phyloP scores from a whole-genome alignment of 2,797 vertebrate species.

The Galago senegalensis region DNA sequence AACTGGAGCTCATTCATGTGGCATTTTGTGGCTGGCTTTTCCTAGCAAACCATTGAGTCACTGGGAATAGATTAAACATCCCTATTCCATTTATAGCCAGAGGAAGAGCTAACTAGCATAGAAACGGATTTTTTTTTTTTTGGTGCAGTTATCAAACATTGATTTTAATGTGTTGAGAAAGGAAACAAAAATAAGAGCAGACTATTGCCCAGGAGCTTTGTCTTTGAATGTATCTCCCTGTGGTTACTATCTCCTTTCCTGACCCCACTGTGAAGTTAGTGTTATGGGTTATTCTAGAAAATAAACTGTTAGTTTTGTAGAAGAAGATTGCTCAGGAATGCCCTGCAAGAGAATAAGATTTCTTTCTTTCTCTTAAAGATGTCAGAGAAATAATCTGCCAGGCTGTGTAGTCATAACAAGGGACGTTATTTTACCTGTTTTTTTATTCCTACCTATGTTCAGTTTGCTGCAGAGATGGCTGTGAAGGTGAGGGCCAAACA shows the following conservation, averaged over 20 bases:
- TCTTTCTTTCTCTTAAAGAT: conserved; percentile 20
- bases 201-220: neutral
- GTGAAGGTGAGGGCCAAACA: neutral
- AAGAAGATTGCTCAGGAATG: neutral
- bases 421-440: neutral
- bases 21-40: neutral
- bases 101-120: neutral
- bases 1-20: neutral
- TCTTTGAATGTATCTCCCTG: neutral
- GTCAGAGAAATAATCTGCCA: conserved; percentile 15
- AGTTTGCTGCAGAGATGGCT: neutral
- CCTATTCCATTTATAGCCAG: neutral
- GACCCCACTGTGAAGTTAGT: neutral
- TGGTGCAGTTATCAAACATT: neutral
- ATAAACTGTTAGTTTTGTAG: neutral
- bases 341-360: neutral
- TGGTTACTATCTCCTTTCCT: neutral
- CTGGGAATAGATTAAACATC: neutral
- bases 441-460: neutral
- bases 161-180: neutral
- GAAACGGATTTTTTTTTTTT: conserved; percentile 21
- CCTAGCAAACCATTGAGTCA: neutral
- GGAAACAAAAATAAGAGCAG: neutral
- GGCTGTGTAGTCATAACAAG: neutral
- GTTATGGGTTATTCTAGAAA: neutral